phyloP scores from a whole-genome alignment of 1,140 invertebrate species.

The Oppia nitens region DNA sequence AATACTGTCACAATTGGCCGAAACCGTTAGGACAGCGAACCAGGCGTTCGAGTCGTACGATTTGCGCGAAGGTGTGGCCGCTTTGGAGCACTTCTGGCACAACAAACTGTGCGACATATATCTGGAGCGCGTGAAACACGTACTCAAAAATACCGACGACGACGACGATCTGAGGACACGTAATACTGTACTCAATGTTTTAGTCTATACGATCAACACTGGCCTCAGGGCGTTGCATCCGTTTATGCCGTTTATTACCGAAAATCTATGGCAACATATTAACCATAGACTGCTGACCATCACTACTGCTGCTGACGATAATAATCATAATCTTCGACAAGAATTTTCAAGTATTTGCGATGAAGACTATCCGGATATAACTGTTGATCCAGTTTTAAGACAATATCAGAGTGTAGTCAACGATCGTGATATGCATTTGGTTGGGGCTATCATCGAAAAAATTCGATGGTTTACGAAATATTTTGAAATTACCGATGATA shows the following conservation, averaged over 20 bases:
- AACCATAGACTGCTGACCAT: background rate
- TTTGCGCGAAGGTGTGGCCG: constrained; percentile 71
- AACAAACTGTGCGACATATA: constrained; percentile 98
- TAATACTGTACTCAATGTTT: constrained; percentile 33
- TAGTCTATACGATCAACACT: constrained; percentile 61
- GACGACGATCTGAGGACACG: constrained; percentile 20
- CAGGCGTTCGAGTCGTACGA: constrained; percentile 52
- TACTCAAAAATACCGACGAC: constrained; percentile 40
- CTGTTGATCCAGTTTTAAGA: background rate
- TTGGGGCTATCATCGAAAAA: background rate
- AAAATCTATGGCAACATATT: constrained; percentile 87
- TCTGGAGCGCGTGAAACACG: constrained; percentile 49
- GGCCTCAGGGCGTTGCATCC: constrained; percentile 76
- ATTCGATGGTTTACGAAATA: constrained; percentile 9
- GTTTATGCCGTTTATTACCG: constrained; percentile 96
- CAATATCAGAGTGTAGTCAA: background rate
- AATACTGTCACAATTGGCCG: constrained; percentile 73
- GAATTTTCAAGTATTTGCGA: constrained; percentile 6
- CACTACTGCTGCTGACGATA: no score
- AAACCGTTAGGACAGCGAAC: constrained; percentile 55
- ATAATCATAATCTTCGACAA: background rate
- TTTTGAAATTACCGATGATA: background rate
- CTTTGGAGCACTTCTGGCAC: constrained; percentile 89
- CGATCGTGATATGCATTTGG: background rate
- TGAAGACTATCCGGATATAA: background rate